Evolutionary conservation across 2,888 invertebrate genomes (phyloP).

Genomic region (Drosophila borealis): DNA sequence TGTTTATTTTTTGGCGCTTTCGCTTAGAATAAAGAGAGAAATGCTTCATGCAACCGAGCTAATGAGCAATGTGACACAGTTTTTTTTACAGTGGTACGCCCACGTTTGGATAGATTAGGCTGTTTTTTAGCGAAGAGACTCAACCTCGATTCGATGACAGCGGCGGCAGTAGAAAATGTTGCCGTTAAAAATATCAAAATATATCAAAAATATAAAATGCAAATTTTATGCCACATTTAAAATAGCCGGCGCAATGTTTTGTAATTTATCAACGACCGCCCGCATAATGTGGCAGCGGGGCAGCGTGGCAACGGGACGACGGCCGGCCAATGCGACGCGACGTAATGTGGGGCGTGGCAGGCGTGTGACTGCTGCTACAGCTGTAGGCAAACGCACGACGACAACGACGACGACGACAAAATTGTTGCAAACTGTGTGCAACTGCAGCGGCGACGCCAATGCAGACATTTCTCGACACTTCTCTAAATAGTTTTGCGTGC

Average conservation of each 20-base stretch:
- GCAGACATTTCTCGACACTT: conserved; percentile 80
- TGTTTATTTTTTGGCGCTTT: conserved; percentile 8
- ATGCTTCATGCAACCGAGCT: conserved; percentile 71
- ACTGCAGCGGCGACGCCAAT: conserved; percentile 61
- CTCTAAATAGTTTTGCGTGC: conserved; percentile 79
- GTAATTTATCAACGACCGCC: conserved; percentile 79
- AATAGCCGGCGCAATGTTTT: conserved; percentile 76
- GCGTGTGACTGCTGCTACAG: conserved; percentile 68
- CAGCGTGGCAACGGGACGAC: not conserved
- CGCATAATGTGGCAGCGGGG: conserved; percentile 46
- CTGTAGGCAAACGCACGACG: conserved; percentile 50
- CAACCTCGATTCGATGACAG: conserved; percentile 62
- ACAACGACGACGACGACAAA: conserved; percentile 23
- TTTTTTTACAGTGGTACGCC: conserved; percentile 56
- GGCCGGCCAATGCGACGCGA: conserved; percentile 2
- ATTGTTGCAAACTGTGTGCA: conserved; percentile 48
- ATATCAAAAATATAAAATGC: conserved; percentile 68
- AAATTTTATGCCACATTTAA: conserved; percentile 78
- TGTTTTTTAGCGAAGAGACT: conserved; percentile 48
- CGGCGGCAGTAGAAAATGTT: conserved; percentile 22
- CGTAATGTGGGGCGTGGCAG: conserved; percentile 57
- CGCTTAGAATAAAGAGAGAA: conserved; percentile 50
- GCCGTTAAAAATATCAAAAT: conserved; percentile 38
- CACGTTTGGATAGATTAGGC: conserved; percentile 61
- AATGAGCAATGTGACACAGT: conserved; percentile 78